Evolutionary conservation across 2,888 invertebrate genomes (phyloP), one percentile per base, ranked within the genome.

Genomic region (Harpagoxenus sublaevis): DNA sequence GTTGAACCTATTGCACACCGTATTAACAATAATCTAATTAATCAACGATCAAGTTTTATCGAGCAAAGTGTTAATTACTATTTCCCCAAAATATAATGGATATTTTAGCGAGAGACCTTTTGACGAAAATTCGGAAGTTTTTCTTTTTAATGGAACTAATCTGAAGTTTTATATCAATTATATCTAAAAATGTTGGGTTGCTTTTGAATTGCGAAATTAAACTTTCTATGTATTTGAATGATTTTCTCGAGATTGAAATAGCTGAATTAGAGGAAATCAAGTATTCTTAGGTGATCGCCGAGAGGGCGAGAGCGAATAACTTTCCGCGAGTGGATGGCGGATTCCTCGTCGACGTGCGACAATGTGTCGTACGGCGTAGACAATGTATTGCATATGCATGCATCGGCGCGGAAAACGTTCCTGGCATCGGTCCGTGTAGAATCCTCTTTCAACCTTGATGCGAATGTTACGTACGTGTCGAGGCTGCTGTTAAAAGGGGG

Each of bases 381-480:
- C 23, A 23, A 23, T 23, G 23, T 23, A 23, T 23, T 90, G 89
- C 88, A 88, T 88, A 89, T 89, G 89, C 86, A 89, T 88, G 88
- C 88, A 68, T 4, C 45, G 51, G 42, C 28, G 53, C 63, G 68
- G 82, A 83, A 86, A 83, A 85, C 65, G 77, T 81, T 85, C 39
- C 82, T 82, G 86, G 63, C 84, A 82, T 85, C 83, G 84, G 84
- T 84, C 77, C 85, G 42, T 73, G 82, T 85, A 82, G 84, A 86
- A 86, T 86, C 31, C 81, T 88, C 84, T 71, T 84, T 51, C 74
- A 85, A 84, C 77, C 90, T 85, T 87, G 84, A 66, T 86, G 81
- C 86, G 73, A 85, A 81, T 83, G 84, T 63, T 87, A 45, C 31
- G 83, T 86, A 89, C 88, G 87, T 87, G 89, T 85, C 77, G 82